A percentile compares a stretch with the other conserved stretches of the same genome.
phyloP scores from a whole-genome alignment of 2,797 vertebrate genomes.

The Argentina silus region DNA sequence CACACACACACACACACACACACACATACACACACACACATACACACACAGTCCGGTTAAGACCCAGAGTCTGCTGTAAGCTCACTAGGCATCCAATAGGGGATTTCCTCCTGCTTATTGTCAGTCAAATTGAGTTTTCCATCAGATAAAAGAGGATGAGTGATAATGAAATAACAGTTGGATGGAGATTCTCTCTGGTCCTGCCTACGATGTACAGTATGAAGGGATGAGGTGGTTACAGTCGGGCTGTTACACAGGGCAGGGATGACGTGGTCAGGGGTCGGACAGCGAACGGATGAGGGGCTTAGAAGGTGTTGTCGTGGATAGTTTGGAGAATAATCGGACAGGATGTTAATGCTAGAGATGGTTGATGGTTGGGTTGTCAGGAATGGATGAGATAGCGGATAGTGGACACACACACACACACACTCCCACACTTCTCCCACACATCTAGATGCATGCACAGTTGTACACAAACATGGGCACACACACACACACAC shows the following conservation, averaged over 20 bases:
- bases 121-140: constrained; percentile 33
- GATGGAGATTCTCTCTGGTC: constrained; percentile 47
- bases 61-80: constrained; percentile 8
- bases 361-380: too few species aligned
- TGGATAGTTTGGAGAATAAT: too few species aligned
- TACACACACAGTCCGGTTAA: constrained; percentile 6
- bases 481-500: constrained; percentile 27
- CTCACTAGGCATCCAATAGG: constrained; percentile 26
- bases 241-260: not conserved
- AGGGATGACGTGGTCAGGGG: too few species aligned
- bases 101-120: constrained; percentile 51
- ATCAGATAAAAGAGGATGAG: constrained; percentile 36
- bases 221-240: not conserved
- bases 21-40: constrained; percentile 4
- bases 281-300: too few species aligned
- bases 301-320: too few species aligned
- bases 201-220: constrained; percentile 31
- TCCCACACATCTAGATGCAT: too few species aligned
- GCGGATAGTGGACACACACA: not conserved
- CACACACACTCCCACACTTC: not conserved
- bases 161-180: constrained; percentile 36
- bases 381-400: too few species aligned
- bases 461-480: constrained; percentile 12
- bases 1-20: constrained; percentile 16
- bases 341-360: too few species aligned